phyloP scores from a whole-genome alignment of 2,888 invertebrate species.

The Punctoribates punctum region DNA sequence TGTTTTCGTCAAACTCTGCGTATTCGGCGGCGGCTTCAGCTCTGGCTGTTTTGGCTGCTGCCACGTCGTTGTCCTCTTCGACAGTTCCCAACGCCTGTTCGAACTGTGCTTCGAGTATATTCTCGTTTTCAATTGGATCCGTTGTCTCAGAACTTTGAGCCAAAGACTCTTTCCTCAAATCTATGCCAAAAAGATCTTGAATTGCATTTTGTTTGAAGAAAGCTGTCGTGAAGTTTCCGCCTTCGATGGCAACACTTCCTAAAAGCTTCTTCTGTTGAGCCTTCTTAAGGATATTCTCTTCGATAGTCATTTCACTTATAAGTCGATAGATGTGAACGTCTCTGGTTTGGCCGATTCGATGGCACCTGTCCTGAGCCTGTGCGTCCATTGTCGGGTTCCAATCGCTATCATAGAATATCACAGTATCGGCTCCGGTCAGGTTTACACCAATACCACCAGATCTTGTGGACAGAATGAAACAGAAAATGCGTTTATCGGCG shows the following conservation, averaged over 20 bases:
- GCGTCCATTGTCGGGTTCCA: slow-evolving; percentile 99
- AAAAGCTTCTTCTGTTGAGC: slow-evolving; percentile 94
- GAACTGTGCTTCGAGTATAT: slow-evolving; percentile 50
- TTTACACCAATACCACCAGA: slow-evolving; percentile 98
- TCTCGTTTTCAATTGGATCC: slow-evolving; percentile 25
- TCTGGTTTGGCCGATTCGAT: slow-evolving; percentile 86
- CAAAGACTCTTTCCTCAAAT: slow-evolving; percentile 59
- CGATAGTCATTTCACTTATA: slow-evolving; percentile 93
- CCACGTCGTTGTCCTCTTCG: slow-evolving; percentile 91
- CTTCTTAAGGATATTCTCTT: slow-evolving; percentile 98
- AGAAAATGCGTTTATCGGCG: slow-evolving; percentile 60
- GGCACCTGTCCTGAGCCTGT: slow-evolving; percentile 96
- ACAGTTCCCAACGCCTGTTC: slow-evolving; percentile 69
- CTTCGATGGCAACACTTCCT: slow-evolving; percentile 96
- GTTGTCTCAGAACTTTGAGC: slow-evolving; percentile 43
- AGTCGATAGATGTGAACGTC: slow-evolving; percentile 97
- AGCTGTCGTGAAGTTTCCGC: slow-evolving; percentile 96
- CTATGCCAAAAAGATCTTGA: slow-evolving; percentile 81
- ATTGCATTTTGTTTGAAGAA: slow-evolving; percentile 91
- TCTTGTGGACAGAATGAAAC: slow-evolving; percentile 92
- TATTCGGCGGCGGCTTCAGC: slow-evolving; percentile 84
- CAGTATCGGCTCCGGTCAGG: slow-evolving; percentile 91
- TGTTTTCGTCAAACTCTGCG: slow-evolving; percentile 92
- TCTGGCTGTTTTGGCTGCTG: slow-evolving; percentile 80
- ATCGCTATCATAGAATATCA: slow-evolving; percentile 96